Evolutionary conservation across 2,113 vertebrate species (phyloP).

Genomic region (Hiodon alosoides): DNA sequence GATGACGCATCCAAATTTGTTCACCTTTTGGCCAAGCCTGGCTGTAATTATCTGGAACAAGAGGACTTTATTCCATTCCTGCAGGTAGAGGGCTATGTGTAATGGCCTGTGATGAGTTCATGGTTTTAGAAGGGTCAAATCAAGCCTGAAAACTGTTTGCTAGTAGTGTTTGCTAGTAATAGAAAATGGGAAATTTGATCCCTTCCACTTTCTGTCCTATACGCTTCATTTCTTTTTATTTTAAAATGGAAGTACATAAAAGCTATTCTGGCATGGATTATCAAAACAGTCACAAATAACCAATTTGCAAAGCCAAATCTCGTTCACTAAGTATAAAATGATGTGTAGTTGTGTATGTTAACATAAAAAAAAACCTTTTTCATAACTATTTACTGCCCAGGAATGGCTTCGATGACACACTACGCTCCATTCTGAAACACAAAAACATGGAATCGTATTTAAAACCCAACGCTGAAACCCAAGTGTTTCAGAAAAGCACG

Average conservation of each 20-base stretch:
- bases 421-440: no score
- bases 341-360: no score
- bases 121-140: not conserved
- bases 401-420: no score
- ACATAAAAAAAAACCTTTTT: no score
- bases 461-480: no score
- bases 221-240: not conserved
- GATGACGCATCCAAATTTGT: slow-evolving; percentile 88
- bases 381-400: no score
- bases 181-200: not conserved
- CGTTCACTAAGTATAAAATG: no score
- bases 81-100: slow-evolving; percentile 68
- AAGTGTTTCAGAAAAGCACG: not conserved
- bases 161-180: not conserved
- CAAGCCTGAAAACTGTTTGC: not conserved
- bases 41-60: slow-evolving; percentile 87
- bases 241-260: not conserved
- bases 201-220: not conserved
- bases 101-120: not conserved
- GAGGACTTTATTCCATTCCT: slow-evolving; percentile 95
- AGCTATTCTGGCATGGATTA: not conserved
- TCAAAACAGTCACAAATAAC: no score
- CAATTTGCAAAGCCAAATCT: no score
- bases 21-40: slow-evolving; percentile 85
- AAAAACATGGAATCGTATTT: no score